Base-by-base conservation (phyloP, 1,140 invertebrate species). In the Drosophila murphyi region DNA sequence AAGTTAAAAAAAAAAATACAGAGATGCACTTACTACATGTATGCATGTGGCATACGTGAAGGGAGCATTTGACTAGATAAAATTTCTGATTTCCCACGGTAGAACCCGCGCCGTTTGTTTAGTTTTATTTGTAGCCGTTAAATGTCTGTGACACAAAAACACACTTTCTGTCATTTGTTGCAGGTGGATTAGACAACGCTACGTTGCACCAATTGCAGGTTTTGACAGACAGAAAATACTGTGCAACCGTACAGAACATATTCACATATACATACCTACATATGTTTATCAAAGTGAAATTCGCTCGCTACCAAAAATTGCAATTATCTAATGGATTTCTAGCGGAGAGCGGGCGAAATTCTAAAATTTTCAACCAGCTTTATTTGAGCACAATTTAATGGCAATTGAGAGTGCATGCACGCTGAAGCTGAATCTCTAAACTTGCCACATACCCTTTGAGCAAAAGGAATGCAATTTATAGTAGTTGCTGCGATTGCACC, bases 301-400 rank as follows among this genome's bases (percentile, higher is more conserved):
- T 72, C 80, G 79, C 72, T 80, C 75, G 35, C 35, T 62, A 50
- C 65, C 55, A 80, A 79, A 86, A 89, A 69, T 78, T 72, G 78
- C 78, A 88, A 89, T 88, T 89, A 88, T 85, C 64, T 81, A 81
- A 88, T 89, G 85, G 80, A 83, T 75, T 48, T 60, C 65, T 67
- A 35, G 54, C 52, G 57, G 55, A 64, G 39, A 51, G 5, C 10
- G 29, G 10, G 35, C 7, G n/a, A 29, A 28, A 69, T 43, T 20
- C 34, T 43, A 39, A 76, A 72, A 51, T 55, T 72, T 73, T 31
- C 41, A 60, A n/a, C 32, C 3, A 3, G 28, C 20, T 20, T 20
- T 20, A 20, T 20, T 20, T 20, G 20, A 20, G 20, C 60, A 37
- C 45, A 50, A 50, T 29, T 47, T n/a, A 50, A 52, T 64, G 54